Conservation (phyloP, 2,113 vertebrate genomes). For the Pteropus alecto region DNA sequence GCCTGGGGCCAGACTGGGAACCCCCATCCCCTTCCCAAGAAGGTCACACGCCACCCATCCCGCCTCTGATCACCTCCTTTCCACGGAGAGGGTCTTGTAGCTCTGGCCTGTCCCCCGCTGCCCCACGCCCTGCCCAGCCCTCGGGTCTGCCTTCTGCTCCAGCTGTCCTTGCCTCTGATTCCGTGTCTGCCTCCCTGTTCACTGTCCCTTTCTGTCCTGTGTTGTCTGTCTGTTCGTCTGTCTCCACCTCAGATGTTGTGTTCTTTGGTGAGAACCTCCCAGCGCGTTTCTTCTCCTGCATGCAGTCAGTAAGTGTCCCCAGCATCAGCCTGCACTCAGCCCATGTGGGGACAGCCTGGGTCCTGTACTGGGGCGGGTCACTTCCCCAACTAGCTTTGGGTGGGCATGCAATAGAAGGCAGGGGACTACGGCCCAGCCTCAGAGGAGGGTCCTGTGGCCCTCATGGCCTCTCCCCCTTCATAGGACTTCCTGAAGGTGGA, state of each 20-base stretch:
- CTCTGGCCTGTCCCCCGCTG: not conserved
- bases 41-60: not conserved
- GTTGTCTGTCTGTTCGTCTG: not conserved
- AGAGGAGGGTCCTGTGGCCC: not conserved
- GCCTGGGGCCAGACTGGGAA: not conserved
- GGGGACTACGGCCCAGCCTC: not conserved
- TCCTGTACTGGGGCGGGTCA: not conserved
- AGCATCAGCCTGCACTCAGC: rapidly evolving
- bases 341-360: not conserved
- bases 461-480: rapidly evolving
- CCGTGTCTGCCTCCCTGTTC: not conserved
- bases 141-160: not conserved
- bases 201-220: not conserved
- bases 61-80: not conserved
- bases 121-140: not conserved
- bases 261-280: slow-evolving; percentile 95
- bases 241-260: slow-evolving; percentile 87
- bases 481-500: slow-evolving; percentile 93
- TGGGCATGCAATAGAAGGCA: rapidly evolving
- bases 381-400: not conserved
- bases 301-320: slow-evolving; percentile 86
- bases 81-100: not conserved
- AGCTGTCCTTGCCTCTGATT: not conserved
- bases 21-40: not conserved
- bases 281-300: slow-evolving; percentile 88